Conservation (phyloP, 2,888 invertebrate species). For the Sclerodermus sp. region DNA sequence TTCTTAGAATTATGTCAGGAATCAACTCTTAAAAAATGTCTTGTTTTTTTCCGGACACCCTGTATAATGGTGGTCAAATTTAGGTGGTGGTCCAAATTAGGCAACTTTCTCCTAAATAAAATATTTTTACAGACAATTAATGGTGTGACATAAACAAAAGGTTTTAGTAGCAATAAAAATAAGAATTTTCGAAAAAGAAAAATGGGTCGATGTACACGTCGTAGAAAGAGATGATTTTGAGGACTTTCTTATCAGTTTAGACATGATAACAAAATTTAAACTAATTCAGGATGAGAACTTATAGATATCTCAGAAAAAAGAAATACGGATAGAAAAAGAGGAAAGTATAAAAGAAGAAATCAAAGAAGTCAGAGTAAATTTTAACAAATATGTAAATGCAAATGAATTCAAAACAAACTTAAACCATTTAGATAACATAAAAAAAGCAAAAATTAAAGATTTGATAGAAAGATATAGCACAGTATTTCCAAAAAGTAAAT, state of each 20-base stretch:
- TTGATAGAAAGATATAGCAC: conserved; percentile 15
- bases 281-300: conserved; percentile 17
- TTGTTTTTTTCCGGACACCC: too few species aligned
- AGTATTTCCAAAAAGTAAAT: too few species aligned
- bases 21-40: too few species aligned
- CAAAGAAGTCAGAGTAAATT: neutral
- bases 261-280: conserved; percentile 17
- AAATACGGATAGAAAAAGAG: neutral
- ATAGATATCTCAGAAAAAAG: conserved; percentile 11
- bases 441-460: neutral
- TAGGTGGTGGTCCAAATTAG: too few species aligned
- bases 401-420: conserved; percentile 2
- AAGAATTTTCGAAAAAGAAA: conserved; percentile 26
- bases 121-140: conserved; percentile 24
- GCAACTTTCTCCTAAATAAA: too few species aligned
- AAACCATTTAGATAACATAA: neutral
- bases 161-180: conserved; percentile 22
- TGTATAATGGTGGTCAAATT: too few species aligned
- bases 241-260: conserved; percentile 16
- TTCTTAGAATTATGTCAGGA: too few species aligned
- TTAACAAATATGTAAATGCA: conserved; percentile 6
- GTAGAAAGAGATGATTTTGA: conserved; percentile 14
- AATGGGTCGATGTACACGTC: conserved; percentile 20
- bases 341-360: neutral
- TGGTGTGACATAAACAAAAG: conserved; percentile 26